phyloP scores from a whole-genome alignment of 2,113 vertebrate genomes.

The Nerophis ophidion region DNA sequence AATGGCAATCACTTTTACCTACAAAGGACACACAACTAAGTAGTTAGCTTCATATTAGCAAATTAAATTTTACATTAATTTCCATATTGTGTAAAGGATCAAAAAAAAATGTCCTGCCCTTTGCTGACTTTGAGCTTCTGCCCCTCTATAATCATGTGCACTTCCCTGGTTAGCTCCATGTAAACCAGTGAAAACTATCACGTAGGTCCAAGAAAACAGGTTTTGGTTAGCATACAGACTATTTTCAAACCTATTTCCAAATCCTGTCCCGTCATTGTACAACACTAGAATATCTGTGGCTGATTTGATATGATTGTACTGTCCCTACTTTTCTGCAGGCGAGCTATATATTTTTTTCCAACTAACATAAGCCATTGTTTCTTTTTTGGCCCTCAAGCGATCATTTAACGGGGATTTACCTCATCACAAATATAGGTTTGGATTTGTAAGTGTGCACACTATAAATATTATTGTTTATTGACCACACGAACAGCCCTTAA shows the following conservation, averaged over 20 bases:
- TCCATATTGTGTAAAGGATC: no score
- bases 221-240: not conserved
- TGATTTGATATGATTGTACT: slow-evolving; percentile 24
- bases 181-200: no score
- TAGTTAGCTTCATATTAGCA: no score
- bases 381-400: slow-evolving; percentile 1
- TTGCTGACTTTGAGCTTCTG: no score
- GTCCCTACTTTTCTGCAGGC: not conserved
- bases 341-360: not conserved
- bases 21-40: no score
- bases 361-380: not conserved
- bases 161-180: no score
- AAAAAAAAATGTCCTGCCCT: no score
- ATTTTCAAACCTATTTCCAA: not conserved
- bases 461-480: not conserved
- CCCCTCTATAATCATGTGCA: no score
- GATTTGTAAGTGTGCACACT: not conserved
- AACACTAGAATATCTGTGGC: slow-evolving; percentile 16
- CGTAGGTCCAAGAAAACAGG: not conserved
- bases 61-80: no score
- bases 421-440: slow-evolving; percentile 5
- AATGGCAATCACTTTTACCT: no score
- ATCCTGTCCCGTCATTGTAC: not conserved
- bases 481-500: no score
- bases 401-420: not conserved